Evolutionary conservation across 2,113 vertebrate species (phyloP), one percentile per base, ranked within the genome.

Genomic region (Rhynchomys soricoides): DNA sequence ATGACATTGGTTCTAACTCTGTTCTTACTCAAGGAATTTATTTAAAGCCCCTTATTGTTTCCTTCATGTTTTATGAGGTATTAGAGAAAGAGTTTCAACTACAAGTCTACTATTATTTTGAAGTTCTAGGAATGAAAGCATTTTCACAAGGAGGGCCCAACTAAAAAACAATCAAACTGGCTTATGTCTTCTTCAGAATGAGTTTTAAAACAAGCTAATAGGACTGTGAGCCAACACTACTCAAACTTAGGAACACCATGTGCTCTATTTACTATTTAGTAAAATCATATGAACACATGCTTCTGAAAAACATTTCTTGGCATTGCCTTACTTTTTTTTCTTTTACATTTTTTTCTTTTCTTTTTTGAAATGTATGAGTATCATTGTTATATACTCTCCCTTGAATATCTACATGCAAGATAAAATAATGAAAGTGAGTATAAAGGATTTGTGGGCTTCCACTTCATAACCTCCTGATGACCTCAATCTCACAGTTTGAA

Each of bases 211-310:
- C 22, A 55, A 93, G 11, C 11, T 37, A 19, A 89, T 91, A 6
- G 10, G 45, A 24, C 50, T 81, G 64, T 91, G 68, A 88, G 68
- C 37, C 16, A 93, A 43, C 2, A 9, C 68, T 75, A 89, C 64
- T 86, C 66, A 55, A 86, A 95, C 6, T 89, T 90, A 37, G 1
- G n/a, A 93, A 7, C 13, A 83, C 9, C 75, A 31, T 22, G 21
- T 43, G 19, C 16, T 95, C 34, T 74, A 88, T 82, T 96, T 85
- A 75, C 34, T 74, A 88, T 82, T 96, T 85, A 75, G 22, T 52
- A 57, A 85, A 91, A 92, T 70, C 91, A 43, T 37, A 10, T 57
- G 24, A 87, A 91, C 70, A 70, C 78, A 87, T 88, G 45, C 43
- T 88, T 94, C 79, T 79, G n/a, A 93, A 62, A 57, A 87, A 94